Evolutionary conservation across 1,140 invertebrate species (phyloP).

Genomic region (Contarinia nasturtii): DNA sequence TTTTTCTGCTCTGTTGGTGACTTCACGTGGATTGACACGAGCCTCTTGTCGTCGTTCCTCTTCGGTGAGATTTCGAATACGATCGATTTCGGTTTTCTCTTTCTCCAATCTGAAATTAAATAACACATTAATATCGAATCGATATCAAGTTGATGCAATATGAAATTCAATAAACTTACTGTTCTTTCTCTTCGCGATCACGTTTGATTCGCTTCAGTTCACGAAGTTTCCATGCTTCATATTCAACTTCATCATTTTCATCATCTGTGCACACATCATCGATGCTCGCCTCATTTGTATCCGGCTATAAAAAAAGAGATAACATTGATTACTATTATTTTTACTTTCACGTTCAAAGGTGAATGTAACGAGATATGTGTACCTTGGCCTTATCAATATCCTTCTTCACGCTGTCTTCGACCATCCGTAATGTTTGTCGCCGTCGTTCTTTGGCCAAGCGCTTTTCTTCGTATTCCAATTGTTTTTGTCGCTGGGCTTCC

Average conservation of each 20-base stretch:
- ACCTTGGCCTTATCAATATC: constrained; percentile 31
- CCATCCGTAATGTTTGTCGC: constrained; percentile 69
- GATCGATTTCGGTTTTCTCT: constrained; percentile 80
- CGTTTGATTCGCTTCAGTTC: constrained; percentile 92
- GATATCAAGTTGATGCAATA: too few relatives aligned
- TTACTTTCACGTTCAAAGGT: too few relatives aligned
- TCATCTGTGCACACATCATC: constrained; percentile 90
- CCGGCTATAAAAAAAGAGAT: constrained; percentile 21
- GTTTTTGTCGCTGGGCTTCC: constrained; percentile 67
- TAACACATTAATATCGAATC: too few relatives aligned
- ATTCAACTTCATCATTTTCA: constrained; percentile 95
- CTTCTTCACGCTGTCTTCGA: constrained; percentile 74
- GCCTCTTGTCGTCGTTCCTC: constrained; percentile 82
- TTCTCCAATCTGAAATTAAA: constrained; percentile 42
- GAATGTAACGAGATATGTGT: background rate
- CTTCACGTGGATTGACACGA: constrained; percentile 76
- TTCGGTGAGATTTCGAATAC: constrained; percentile 86
- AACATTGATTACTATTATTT: background rate
- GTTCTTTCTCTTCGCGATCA: constrained; percentile 86
- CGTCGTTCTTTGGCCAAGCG: constrained; percentile 65
- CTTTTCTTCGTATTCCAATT: constrained; percentile 57
- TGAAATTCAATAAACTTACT: too few relatives aligned
- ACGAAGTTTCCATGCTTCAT: constrained; percentile 92
- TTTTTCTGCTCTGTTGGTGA: constrained; percentile 91
- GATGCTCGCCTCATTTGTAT: constrained; percentile 44